Evolutionary conservation across 53 echinoderm and acorn worm genomes (phyloP), one percentile per base, ranked within the genome.

Genomic region (Arbacia lixula): DNA sequence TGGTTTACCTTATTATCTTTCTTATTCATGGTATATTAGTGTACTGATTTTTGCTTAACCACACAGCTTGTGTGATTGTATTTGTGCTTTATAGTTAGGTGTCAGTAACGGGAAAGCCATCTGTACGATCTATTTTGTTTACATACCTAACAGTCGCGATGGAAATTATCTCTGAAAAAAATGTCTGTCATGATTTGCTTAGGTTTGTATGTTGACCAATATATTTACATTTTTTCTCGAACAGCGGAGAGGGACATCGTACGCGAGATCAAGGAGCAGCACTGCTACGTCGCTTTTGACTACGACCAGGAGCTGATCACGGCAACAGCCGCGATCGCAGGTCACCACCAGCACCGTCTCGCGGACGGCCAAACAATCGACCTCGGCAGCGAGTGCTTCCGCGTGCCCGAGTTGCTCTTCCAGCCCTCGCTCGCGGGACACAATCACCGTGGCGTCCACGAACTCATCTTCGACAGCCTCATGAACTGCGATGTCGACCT

Each of bases 401-500:
- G 56, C 36, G 34, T 42, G 10, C 36, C 77, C 38, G 77, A 77
- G 55, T 9, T 58, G 30, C 37, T 77, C 57, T 77, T 77, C 60
- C 35, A 77, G 24, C 77, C 77, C 21, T 26, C 57, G 3, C 22
- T 77, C 3, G 57, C 58, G 3, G 77, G 14, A 11, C 14, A 25
- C 26, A 58, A 77, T n/a, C 57, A 58, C 58, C 22, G 22, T 20
- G 55, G 77, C 77, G n/a, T 77, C 28, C 77, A 77, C 24, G 21
- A 77, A 12, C 57, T 77, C 58, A 58, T 77, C 38, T 37, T 57
- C 37, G 40, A 58, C 12, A 16, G 55, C 38, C 20, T 77, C 60
- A 77, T 57, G 36, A 77, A 77, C 24, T 77, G 77, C 77, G 77
- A 77, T 58, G 55, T 77, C 41, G 58, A 58, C 36, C 38, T 57